These are phyloP conservation scores for Isurus oxyrinchus DNA, from an alignment of 2,113 vertebrate species.

Conservation along the genomic window DNA sequence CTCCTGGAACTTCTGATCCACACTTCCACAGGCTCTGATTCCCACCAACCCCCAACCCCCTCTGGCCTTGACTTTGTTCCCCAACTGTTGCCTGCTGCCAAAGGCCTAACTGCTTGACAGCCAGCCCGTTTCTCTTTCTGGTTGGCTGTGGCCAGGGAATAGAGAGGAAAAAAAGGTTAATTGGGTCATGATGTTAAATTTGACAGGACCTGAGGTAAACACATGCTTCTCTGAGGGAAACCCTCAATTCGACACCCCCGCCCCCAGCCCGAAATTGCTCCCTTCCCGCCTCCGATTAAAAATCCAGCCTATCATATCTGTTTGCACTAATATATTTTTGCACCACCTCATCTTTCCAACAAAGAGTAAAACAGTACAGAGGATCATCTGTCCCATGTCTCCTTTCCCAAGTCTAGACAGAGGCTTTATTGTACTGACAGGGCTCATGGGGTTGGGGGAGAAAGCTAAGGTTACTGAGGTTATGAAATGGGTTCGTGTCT, in stretches of 20 bases:
- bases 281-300: too few relatives aligned
- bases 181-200: too few relatives aligned
- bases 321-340: not conserved
- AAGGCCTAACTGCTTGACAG: not conserved
- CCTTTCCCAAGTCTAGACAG: conserved; percentile 23
- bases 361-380: not conserved
- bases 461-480: not conserved
- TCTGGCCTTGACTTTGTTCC: not conserved
- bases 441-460: not conserved
- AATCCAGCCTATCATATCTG: not conserved
- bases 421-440: conserved; percentile 14
- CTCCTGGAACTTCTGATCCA: not conserved
- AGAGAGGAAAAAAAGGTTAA: not conserved
- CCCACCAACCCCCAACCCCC: too few relatives aligned
- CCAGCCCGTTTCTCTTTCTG: not conserved
- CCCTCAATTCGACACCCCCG: too few relatives aligned
- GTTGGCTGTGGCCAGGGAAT: not conserved
- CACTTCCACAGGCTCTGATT: not conserved
- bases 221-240: too few relatives aligned
- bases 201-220: too few relatives aligned
- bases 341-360: not conserved
- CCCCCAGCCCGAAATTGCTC: too few relatives aligned
- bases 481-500: conserved; percentile 9
- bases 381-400: conserved; percentile 6
- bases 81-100: not conserved